Conservation (phyloP, 2,113 vertebrate genomes). For the Fulica atra region DNA sequence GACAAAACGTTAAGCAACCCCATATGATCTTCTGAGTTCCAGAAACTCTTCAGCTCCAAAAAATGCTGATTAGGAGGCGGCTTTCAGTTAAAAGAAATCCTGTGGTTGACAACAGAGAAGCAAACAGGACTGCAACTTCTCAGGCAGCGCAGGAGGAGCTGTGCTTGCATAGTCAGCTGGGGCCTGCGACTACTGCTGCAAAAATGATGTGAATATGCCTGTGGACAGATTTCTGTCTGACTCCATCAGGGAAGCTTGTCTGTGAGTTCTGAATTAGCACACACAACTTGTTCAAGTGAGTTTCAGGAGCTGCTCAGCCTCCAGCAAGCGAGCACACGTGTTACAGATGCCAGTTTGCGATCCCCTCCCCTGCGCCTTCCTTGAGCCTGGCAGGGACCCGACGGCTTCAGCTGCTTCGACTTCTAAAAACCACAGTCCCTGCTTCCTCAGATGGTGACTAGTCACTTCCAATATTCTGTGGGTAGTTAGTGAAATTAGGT, state of each 20-base stretch:
- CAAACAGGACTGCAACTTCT: background rate
- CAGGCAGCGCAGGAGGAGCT: background rate
- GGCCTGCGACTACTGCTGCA: background rate
- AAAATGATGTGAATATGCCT: rapidly evolving
- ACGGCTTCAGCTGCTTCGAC: background rate
- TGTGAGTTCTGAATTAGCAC: background rate
- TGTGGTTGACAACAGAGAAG: background rate
- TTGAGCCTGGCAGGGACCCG: background rate
- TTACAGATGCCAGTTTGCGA: background rate
- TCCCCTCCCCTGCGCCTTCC: rapidly evolving
- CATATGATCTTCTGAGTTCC: background rate
- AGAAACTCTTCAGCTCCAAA: background rate
- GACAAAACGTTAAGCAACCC: background rate
- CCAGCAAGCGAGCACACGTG: rapidly evolving
- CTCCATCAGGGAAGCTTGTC: background rate
- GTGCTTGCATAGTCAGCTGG: background rate
- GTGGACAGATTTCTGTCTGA: background rate
- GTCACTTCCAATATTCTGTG: background rate
- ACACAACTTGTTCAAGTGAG: background rate
- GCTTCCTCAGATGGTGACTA: background rate
- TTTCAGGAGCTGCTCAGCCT: background rate
- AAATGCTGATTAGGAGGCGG: background rate
- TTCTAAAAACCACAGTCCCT: background rate
- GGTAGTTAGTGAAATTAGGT: background rate
- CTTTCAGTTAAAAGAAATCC: background rate